Evolutionary conservation across 2,888 invertebrate species (phyloP), one percentile per base, ranked within the genome.

Genomic region (Zeuzera pyrina): DNA sequence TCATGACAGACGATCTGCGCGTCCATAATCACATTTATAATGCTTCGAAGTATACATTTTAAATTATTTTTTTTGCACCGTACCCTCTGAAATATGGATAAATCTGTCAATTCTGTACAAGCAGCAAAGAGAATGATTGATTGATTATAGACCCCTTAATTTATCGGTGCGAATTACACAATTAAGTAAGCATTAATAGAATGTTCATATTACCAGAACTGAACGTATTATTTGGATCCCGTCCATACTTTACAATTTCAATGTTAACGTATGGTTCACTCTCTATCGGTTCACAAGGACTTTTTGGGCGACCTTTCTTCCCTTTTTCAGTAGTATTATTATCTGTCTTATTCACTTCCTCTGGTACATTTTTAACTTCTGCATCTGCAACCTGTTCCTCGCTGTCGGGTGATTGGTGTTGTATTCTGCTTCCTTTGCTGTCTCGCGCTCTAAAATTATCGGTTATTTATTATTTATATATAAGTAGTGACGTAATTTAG

Each of bases 171-270:
- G n/a, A n/a, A n/a, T n/a, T n/a, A n/a, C n/a, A n/a, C n/a, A n/a
- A n/a, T n/a, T n/a, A n/a, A n/a, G n/a, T n/a, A n/a, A n/a, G n/a
- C n/a, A n/a, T n/a, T n/a, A n/a, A n/a, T n/a, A n/a, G n/a, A n/a
- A n/a, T n/a, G n/a, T n/a, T n/a, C n/a, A n/a, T n/a, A n/a, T 57
- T 57, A 84, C 84, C 94, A 30, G 91, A 88, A 41, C 92, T 90
- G 58, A 88, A 91, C 3, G 89, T 88, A 8, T 88, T 87, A 34
- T 90, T 91, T 2, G 89, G 88, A 52, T 90, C 89, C 21, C 89
- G 81, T 12, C 92, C 91, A 34, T 85, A 86, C 45, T 91, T 89
- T 1, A 93, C 84, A 24, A 92, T 85, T 41, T 91, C 91, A 8
- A 92, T 85, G 42, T 88, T 88, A 13, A 90, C 85, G 44, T 86